Evolutionary conservation across 2,888 invertebrate species (phyloP).

Genomic region (Diarsia mendica): DNA sequence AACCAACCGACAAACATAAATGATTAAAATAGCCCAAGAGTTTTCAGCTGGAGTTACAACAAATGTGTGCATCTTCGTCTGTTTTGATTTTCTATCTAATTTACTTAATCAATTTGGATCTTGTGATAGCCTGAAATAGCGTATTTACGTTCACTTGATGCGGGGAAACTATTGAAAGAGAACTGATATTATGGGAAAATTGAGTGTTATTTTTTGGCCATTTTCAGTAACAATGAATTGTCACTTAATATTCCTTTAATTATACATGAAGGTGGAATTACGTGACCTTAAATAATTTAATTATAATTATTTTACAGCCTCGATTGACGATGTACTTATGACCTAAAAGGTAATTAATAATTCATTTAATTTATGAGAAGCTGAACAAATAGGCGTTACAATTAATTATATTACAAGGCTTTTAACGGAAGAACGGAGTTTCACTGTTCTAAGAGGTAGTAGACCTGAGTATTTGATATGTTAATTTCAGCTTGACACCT

Average conservation of each 20-base stretch:
- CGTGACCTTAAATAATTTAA: neutral
- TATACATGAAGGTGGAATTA: neutral
- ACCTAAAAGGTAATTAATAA: neutral
- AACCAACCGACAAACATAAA: too few relatives aligned
- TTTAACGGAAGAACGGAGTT: slow-evolving; percentile 1
- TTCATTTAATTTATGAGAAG: neutral
- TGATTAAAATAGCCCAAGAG: too few relatives aligned
- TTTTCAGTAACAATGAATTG: neutral
- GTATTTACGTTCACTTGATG: neutral
- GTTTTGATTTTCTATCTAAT: neutral
- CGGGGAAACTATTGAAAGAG: neutral
- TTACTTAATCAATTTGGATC: neutral
- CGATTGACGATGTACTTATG: neutral
- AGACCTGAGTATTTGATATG: too few relatives aligned
- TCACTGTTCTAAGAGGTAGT: too few relatives aligned
- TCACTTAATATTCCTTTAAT: neutral
- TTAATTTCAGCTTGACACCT: too few relatives aligned
- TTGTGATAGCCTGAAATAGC: too few relatives aligned
- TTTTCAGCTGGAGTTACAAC: neutral
- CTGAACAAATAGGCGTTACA: neutral
- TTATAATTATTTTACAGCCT: neutral
- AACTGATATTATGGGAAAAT: neutral
- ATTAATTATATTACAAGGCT: neutral
- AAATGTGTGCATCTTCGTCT: neutral
- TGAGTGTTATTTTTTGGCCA: neutral